Conservation (phyloP, 2,888 invertebrate genomes). For the Ophioninae sp. region DNA sequence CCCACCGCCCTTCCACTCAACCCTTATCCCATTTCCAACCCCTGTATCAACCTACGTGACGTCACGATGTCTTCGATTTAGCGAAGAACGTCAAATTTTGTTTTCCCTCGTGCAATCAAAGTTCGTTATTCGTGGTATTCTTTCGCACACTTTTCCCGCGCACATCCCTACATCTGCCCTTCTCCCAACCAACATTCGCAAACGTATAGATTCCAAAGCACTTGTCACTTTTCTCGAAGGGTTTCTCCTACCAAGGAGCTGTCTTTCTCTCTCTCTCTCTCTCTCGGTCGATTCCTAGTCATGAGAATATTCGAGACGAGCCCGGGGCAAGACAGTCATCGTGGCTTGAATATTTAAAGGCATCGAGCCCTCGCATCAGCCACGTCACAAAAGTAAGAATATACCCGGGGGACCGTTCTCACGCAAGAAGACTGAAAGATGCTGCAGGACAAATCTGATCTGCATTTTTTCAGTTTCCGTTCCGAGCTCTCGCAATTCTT, state of each 20-base stretch:
- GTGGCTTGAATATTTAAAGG: slow-evolving; percentile 63
- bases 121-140: slow-evolving; percentile 37
- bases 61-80: slow-evolving; percentile 5
- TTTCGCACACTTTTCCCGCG: neutral
- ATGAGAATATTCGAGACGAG: slow-evolving; percentile 23
- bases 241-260: slow-evolving; percentile 7
- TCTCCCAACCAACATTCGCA: neutral
- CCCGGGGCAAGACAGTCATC: slow-evolving; percentile 57
- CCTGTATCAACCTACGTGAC: neutral
- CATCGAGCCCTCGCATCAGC: slow-evolving; percentile 32
- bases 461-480: slow-evolving; percentile 53
- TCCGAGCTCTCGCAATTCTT: slow-evolving; percentile 31
- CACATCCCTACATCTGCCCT: neutral
- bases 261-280: too few species aligned
- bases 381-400: slow-evolving; percentile 7
- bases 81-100: neutral
- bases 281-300: neutral
- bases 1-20: neutral
- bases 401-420: slow-evolving; percentile 47
- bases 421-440: slow-evolving; percentile 12
- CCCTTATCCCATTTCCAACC: neutral
- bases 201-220: neutral
- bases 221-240: slow-evolving; percentile 23
- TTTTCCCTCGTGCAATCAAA: slow-evolving; percentile 31
- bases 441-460: slow-evolving; percentile 54